These are phyloP conservation scores for Pteromalus puparum DNA, from an alignment of 1,140 invertebrate species.

Conservation along the genomic window DNA sequence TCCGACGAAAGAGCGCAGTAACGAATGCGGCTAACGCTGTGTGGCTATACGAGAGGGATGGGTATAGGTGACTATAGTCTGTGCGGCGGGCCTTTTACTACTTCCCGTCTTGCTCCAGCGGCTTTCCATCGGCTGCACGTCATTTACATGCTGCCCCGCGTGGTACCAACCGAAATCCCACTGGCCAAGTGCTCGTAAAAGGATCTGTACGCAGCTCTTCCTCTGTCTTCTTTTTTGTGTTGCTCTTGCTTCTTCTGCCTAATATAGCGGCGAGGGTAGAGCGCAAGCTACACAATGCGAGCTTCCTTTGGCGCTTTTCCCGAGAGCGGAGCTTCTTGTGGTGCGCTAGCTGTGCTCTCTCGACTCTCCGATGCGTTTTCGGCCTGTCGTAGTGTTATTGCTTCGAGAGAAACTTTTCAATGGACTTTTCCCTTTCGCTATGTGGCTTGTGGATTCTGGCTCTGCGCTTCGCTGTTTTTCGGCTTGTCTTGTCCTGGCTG, in stretches of 20 bases:
- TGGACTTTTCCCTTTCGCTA: slow-evolving; percentile 65
- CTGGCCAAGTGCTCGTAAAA: slow-evolving; percentile 73
- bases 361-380: slow-evolving; percentile 9
- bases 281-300: slow-evolving; percentile 36
- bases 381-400: slow-evolving; percentile 13
- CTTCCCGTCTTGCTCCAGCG: slow-evolving; percentile 62
- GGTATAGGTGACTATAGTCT: slow-evolving; percentile 40
- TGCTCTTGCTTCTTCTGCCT: slow-evolving; percentile 54
- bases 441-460: slow-evolving; percentile 58
- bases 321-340: neutral
- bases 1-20: slow-evolving; percentile 53
- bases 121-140: slow-evolving; percentile 54
- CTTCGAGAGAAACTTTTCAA: slow-evolving; percentile 65
- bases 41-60: too few species aligned
- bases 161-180: slow-evolving; percentile 67
- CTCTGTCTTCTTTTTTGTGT: slow-evolving; percentile 51
- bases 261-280: slow-evolving; percentile 33
- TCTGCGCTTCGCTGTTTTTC: slow-evolving; percentile 58
- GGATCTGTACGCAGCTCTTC: slow-evolving; percentile 52
- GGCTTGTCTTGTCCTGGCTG: slow-evolving; percentile 54
- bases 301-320: slow-evolving; percentile 9
- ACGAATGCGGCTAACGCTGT: slow-evolving; percentile 41
- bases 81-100: slow-evolving; percentile 62
- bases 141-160: slow-evolving; percentile 55
- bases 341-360: slow-evolving; percentile 21